Conservation (phyloP, 2,797 vertebrate species). For the Chiloscyllium punctatum region DNA sequence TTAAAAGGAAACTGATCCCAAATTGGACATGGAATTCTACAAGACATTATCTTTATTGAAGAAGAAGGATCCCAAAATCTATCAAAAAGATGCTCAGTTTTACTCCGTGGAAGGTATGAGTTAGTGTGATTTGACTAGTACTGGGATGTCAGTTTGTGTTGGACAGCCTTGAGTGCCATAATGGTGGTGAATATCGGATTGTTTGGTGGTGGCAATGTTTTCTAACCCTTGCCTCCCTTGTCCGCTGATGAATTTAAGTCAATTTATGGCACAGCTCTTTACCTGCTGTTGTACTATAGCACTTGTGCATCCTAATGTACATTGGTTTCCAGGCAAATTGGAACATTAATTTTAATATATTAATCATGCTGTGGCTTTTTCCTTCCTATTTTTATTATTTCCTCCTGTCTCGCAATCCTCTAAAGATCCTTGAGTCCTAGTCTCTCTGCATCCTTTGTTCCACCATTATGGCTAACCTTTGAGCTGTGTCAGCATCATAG, state of each 20-base stretch:
- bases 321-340: not conserved
- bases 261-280: not conserved
- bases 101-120: constrained; percentile 59
- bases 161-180: not conserved
- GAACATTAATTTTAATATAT: not conserved
- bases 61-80: constrained; percentile 81
- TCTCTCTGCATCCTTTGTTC: not conserved
- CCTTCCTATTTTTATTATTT: not conserved
- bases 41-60: constrained; percentile 79
- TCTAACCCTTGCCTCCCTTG: not conserved
- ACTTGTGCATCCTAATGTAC: not conserved
- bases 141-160: no score
- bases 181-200: not conserved
- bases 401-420: no score
- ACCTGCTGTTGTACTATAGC: not conserved
- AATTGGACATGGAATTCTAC: constrained; percentile 76
- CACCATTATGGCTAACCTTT: not conserved
- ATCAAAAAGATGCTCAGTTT: constrained; percentile 67
- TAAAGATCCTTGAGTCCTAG: not conserved
- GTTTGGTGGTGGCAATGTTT: not conserved
- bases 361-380: not conserved
- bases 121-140: not conserved
- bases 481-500: no score
- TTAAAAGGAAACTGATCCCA: constrained; percentile 69
- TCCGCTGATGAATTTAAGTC: not conserved